A percentile compares a stretch with the other conserved stretches of the same genome.
phyloP scores from a whole-genome alignment of 2,888 invertebrate genomes.

The Mellilla xanthometata region DNA sequence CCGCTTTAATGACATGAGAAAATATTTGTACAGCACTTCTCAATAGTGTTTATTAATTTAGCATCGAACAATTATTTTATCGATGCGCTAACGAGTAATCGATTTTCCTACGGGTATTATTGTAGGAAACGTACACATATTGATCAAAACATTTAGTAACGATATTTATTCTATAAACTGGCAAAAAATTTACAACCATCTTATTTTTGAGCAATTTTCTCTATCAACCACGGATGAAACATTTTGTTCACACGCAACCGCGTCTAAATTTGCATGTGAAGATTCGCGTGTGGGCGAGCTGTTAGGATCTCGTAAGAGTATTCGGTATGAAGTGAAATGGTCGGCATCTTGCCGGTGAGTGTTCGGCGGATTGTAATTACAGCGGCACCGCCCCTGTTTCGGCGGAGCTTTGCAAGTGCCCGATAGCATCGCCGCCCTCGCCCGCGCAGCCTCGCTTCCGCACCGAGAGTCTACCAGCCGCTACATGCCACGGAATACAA shows the following conservation, averaged over 20 bases:
- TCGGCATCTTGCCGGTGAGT: slow-evolving; percentile 45
- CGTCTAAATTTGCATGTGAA: slow-evolving; percentile 36
- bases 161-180: slow-evolving; percentile 43
- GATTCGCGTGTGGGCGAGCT: slow-evolving; percentile 72
- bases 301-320: slow-evolving; percentile 64
- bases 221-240: slow-evolving; percentile 61
- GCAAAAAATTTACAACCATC: slow-evolving; percentile 47
- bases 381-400: slow-evolving; percentile 61
- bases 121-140: slow-evolving; percentile 11
- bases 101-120: slow-evolving; percentile 34
- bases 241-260: slow-evolving; percentile 68
- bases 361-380: slow-evolving; percentile 70
- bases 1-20: slow-evolving; percentile 28
- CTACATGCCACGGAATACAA: slow-evolving; percentile 51
- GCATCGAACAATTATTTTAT: slow-evolving; percentile 18
- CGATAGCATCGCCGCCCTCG: slow-evolving; percentile 61
- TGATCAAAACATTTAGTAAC: slow-evolving; percentile 33
- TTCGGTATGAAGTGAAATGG: slow-evolving; percentile 66
- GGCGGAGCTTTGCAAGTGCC: slow-evolving; percentile 54
- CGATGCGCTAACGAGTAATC: slow-evolving; percentile 21
- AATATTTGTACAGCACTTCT: slow-evolving; percentile 25
- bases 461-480: slow-evolving; percentile 18
- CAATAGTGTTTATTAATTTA: slow-evolving; percentile 18
- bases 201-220: slow-evolving; percentile 36
- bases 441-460: slow-evolving; percentile 47